Conservation (phyloP, 2,797 vertebrate species). For the Rhinoraja longicauda region DNA sequence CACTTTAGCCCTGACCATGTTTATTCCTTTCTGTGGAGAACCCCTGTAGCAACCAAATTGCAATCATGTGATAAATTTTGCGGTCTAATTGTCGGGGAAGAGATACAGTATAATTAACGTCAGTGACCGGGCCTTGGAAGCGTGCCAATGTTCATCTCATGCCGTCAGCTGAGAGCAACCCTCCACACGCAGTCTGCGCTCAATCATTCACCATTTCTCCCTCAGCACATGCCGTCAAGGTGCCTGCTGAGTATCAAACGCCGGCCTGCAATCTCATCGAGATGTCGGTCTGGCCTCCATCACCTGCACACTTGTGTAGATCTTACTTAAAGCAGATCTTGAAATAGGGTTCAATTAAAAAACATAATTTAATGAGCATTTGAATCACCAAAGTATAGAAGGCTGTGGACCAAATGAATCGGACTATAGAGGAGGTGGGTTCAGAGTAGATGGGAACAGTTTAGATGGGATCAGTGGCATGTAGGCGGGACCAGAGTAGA, state of each 20-base stretch:
- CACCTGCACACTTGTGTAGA: too few relatives aligned
- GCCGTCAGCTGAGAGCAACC: neutral
- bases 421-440: too few relatives aligned
- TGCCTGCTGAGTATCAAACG: neutral
- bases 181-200: neutral
- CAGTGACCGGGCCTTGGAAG: neutral
- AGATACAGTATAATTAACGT: conserved; percentile 8
- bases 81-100: neutral
- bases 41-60: neutral
- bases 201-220: neutral
- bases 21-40: neutral
- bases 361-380: too few relatives aligned
- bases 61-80: conserved; percentile 25
- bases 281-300: neutral
- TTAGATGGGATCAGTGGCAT: too few relatives aligned
- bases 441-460: too few relatives aligned
- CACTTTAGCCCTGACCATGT: neutral
- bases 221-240: too few relatives aligned
- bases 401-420: too few relatives aligned
- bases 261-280: neutral
- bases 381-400: too few relatives aligned
- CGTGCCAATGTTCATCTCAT: neutral
- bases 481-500: too few relatives aligned
- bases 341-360: too few relatives aligned
- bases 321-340: neutral